Evolutionary conservation across 2,888 invertebrate species (phyloP), one percentile per base, ranked within the genome.

Genomic region (Pterostichus niger): DNA sequence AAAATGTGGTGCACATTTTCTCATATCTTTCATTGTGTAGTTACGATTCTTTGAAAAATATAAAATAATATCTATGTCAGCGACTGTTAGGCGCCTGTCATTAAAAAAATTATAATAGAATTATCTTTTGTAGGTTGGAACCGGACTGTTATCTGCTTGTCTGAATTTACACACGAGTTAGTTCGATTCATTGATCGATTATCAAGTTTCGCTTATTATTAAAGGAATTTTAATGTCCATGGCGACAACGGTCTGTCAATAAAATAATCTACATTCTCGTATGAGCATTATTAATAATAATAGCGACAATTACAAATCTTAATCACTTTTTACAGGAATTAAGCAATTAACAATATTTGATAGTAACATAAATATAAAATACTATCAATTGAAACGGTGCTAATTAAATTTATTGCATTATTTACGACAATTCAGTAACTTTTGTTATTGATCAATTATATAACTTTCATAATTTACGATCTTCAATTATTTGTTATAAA

Each of bases 151-250:
- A 71, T 71, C 68, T 44, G 17, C 68, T 71, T 40, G 40, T 56
- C 56, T 46, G 7, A 71, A 71, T 71, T 71, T 71, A 71, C 68
- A 13, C 11, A 71, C 33, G 40, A 44, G 44, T 71, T 44, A 40
- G 17, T 71, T 71, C 15, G 15, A 17, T 44, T 24, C 68, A 71
- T 44, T 71, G 44, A 71, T 64, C 40, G 10, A 64, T 35, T 64
- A 64, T 64, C 40, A 40, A 40, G 40, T 40, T 40, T 49, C 49
- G 49, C 11, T 10, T 49, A 49, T n/a, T 49, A 49, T 49, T 49
- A 17, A 56, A 56, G 56, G 56, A 56, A 56, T 56, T 56, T 56
- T 56, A 56, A 17, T 56, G 17, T 17, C 15, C 56, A 17, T 56
- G 56, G 56, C 56, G 56, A 56, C 56, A 56, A 15, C 5, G 15